Conservation (phyloP, 2,888 invertebrate species). For the Unio pictorum region DNA sequence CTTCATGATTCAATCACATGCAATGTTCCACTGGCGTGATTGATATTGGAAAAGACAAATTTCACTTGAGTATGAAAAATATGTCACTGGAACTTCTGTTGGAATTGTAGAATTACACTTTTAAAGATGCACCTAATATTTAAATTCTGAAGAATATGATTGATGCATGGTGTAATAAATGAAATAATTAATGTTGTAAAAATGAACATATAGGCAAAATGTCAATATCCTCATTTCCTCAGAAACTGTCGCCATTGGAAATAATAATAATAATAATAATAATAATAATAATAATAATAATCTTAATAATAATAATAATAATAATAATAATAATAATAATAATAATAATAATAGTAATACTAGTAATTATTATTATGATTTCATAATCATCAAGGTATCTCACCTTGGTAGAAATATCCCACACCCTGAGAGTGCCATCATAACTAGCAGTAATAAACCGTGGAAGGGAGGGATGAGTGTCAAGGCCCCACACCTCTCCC, state of each 20-base stretch:
- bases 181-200: too few species aligned
- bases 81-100: too few species aligned
- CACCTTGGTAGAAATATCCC: conserved; percentile 68
- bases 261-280: neutral
- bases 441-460: conserved; percentile 69
- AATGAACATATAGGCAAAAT: too few species aligned
- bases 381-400: neutral
- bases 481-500: conserved; percentile 71
- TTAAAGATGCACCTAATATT: too few species aligned
- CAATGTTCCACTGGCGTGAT: too few species aligned
- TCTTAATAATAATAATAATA: neutral
- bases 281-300: neutral
- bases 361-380: neutral
- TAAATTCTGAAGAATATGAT: too few species aligned
- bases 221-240: too few species aligned
- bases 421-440: conserved; percentile 68
- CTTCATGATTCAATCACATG: too few species aligned
- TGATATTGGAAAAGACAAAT: too few species aligned
- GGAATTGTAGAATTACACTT: too few species aligned
- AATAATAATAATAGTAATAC: neutral
- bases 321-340: neutral
- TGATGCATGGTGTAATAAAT: too few species aligned
- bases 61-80: too few species aligned
- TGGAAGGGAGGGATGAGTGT: conserved; percentile 63
- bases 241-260: neutral